Evolutionary conservation across 2,797 vertebrate species (phyloP), one percentile per base, ranked within the genome.

Genomic region (Tenualosa ilisha): DNA sequence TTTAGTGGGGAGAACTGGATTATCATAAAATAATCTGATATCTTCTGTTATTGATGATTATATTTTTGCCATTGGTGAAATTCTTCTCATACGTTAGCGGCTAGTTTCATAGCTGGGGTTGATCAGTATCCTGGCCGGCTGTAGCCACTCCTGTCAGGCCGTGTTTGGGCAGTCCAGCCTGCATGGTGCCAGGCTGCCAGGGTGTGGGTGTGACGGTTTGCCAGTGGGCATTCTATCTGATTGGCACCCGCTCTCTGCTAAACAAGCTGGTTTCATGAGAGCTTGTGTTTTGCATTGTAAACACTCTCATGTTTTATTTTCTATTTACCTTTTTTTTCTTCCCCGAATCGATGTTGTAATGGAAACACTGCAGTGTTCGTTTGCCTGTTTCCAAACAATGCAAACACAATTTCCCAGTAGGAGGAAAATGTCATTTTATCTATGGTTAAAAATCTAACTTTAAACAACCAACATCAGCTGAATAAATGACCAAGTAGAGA

Each of bases 221-320:
- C 68, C 68, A 72, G 68, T 15, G 68, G 68, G 13, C 68, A 43
- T 75, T 40, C 24, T 75, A 75, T 75, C 68, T 75, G 68, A 75
- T 75, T 75, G 68, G 68, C 68, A 75, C 31, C 31, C 15, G 1
- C 68, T 40, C 37, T 3, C 68, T 75, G 5, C 31, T 75, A 43
- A 75, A 75, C 7, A 13, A 75, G 68, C 12, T 11, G 20, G 24
- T 75, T 40, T 75, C 68, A 75, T 40, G 68, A 43, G 37, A 31
- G 26, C 31, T 75, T 75, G 68, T 75, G 68, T 75, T 75, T 43
- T 43, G 6, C 68, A 40, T 75, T 75, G 40, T 2, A 3, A 40
- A 37, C 37, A 11, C 68, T 20, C 68, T 59, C 56, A 51, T n/a
- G 46, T 46, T 46, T 7, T 24, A 31, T 63, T 26, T 63, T 7